phyloP scores from a whole-genome alignment of 2,113 vertebrate genomes.

The Malurus alboscapulatus region DNA sequence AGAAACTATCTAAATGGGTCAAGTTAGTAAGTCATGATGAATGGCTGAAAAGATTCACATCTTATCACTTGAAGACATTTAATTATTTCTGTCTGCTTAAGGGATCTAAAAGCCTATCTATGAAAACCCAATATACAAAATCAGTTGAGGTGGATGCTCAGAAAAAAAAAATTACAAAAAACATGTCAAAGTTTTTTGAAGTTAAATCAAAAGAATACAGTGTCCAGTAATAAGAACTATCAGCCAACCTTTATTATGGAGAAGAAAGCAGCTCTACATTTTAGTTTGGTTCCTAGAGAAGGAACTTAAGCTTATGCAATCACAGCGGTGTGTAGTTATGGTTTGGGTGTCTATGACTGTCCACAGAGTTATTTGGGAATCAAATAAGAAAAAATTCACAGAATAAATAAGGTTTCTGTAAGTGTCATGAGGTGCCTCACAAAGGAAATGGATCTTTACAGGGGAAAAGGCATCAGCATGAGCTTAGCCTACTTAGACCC shows the following conservation, averaged over 20 bases:
- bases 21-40: not conserved
- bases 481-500: not conserved
- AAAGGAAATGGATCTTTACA: not conserved
- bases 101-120: not conserved
- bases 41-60: not conserved
- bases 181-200: not conserved
- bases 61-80: not conserved
- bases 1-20: not conserved
- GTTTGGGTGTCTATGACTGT: not conserved
- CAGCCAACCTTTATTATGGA: not conserved
- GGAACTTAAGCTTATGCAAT: not conserved
- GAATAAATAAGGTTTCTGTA: not conserved
- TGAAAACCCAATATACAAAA: not conserved
- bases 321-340: not conserved
- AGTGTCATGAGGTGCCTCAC: not conserved
- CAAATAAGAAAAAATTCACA: not conserved
- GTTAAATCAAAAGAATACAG: not conserved
- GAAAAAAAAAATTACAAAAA: not conserved
- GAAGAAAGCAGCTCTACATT: not conserved
- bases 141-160: not conserved
- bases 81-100: not conserved
- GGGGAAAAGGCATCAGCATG: not conserved
- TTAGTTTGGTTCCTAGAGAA: not conserved
- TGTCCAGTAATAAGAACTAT: not conserved
- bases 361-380: not conserved